A percentile compares a stretch with the other conserved stretches of the same genome.
Conservation (phyloP, 1,140 invertebrate species). For the Bathynomus jamesi region DNA sequence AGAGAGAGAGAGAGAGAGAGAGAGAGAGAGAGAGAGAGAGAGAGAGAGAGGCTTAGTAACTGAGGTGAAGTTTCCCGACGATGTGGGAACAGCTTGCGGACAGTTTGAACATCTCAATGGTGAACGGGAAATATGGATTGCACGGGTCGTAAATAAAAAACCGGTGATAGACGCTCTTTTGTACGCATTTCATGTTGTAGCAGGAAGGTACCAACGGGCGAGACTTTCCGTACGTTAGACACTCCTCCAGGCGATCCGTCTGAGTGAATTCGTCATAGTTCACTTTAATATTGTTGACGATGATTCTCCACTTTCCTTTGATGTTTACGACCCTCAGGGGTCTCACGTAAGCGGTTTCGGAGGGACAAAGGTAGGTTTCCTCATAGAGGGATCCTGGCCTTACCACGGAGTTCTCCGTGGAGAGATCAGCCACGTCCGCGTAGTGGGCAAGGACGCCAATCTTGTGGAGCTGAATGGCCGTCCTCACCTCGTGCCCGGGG, state of each 20-base stretch:
- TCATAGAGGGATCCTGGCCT: slow-evolving; percentile 26
- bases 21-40: no score
- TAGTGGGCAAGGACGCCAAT: slow-evolving; percentile 34
- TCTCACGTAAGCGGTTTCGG: slow-evolving; percentile 31
- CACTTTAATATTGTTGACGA: slow-evolving; percentile 40
- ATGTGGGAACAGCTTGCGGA: slow-evolving; percentile 38
- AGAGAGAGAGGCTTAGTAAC: no score
- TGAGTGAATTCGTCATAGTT: slow-evolving; percentile 38
- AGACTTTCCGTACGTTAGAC: slow-evolving; percentile 23
- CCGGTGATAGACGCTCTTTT: slow-evolving; percentile 39
- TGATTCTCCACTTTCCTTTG: slow-evolving; percentile 39
- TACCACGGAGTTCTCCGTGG: slow-evolving; percentile 38
- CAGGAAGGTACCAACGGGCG: slow-evolving; percentile 39
- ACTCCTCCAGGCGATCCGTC: slow-evolving; percentile 39
- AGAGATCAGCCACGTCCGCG: slow-evolving; percentile 35
- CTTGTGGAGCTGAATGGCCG: slow-evolving; percentile 31
- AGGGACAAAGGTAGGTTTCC: slow-evolving; percentile 38
- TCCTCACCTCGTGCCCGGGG: slow-evolving; percentile 26
- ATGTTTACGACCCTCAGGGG: slow-evolving; percentile 39
- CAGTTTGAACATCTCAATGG: slow-evolving; percentile 38
- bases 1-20: no score
- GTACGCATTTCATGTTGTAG: slow-evolving; percentile 38
- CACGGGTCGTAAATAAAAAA: slow-evolving; percentile 39
- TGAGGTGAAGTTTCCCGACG: slow-evolving; percentile 24
- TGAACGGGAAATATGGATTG: slow-evolving; percentile 39